Conservation (phyloP, 1,140 invertebrate species). For the Agrypnia vestita region DNA sequence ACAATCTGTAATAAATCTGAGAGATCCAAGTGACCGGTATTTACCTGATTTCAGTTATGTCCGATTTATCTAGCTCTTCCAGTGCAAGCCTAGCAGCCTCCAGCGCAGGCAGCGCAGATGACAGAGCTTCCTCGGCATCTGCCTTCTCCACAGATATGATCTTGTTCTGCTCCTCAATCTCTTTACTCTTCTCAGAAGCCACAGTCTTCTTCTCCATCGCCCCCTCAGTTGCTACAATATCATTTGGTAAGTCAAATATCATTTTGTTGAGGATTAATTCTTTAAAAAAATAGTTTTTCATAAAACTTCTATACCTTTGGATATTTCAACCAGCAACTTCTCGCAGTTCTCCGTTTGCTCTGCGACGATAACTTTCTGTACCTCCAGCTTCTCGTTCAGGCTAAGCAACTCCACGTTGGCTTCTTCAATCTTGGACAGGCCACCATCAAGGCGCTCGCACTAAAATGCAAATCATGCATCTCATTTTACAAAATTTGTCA, state of each 20-base stretch:
- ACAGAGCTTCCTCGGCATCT: slow-evolving; percentile 85
- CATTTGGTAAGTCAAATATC: too few species aligned
- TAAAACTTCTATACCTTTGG: slow-evolving; percentile 37
- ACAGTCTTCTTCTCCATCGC: slow-evolving; percentile 84
- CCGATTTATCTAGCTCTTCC: slow-evolving; percentile 86
- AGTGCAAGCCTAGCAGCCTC: slow-evolving; percentile 86
- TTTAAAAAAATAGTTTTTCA: too few species aligned
- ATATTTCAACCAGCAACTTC: slow-evolving; percentile 78
- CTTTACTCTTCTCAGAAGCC: slow-evolving; percentile 82
- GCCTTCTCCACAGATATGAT: slow-evolving; percentile 85
- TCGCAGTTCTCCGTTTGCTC: slow-evolving; percentile 86
- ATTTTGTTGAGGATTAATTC: too few species aligned
- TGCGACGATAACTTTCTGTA: slow-evolving; percentile 84
- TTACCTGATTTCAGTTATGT: slow-evolving; percentile 90
- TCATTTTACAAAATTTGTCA: too few species aligned
- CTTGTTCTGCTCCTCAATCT: slow-evolving; percentile 86
- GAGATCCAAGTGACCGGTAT: too few species aligned
- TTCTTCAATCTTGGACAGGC: slow-evolving; percentile 85
- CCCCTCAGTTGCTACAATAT: slow-evolving; percentile 74
- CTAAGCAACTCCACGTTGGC: slow-evolving; percentile 82
- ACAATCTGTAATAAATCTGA: too few species aligned
- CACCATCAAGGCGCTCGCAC: slow-evolving; percentile 80
- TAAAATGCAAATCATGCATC: slow-evolving; percentile 64
- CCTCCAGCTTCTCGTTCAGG: slow-evolving; percentile 82
- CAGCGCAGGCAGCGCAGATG: slow-evolving; percentile 85